These are phyloP conservation scores for Apteryx mantelli DNA, from an alignment of 2,113 vertebrate genomes.

Conservation along the genomic window DNA sequence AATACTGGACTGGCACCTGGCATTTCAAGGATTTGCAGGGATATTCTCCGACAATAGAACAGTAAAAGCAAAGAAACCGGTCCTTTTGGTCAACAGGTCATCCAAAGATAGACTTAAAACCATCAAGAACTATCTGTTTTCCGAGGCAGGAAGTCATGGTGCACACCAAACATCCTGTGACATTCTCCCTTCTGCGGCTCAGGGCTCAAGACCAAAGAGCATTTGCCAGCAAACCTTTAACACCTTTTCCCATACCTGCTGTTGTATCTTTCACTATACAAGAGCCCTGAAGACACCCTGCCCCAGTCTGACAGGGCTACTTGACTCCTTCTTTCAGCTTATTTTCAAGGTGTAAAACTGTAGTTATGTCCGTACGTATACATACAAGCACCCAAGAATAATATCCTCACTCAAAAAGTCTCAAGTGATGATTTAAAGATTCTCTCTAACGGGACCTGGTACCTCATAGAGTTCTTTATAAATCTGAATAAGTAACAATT, in stretches of 20 bases:
- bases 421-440: not conserved
- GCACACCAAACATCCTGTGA: not conserved
- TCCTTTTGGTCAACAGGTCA: not conserved
- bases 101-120: not conserved
- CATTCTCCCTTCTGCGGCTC: not conserved
- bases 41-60: not conserved
- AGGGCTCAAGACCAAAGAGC: not conserved
- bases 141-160: not conserved
- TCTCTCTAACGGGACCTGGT: not conserved
- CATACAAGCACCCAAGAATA: not conserved
- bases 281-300: not conserved
- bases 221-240: not conserved
- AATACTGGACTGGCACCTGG: not conserved
- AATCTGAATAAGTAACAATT: slow-evolving; percentile 5
- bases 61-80: not conserved
- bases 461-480: not conserved
- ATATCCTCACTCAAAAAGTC: not conserved
- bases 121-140: not conserved
- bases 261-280: not conserved
- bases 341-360: not conserved
- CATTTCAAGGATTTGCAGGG: not conserved
- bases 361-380: not conserved
- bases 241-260: not conserved
- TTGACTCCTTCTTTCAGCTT: not conserved
- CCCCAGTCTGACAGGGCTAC: not conserved